These are phyloP conservation scores for Polypterus senegalus DNA, from an alignment of 2,113 vertebrate genomes.

Conservation along the genomic window DNA sequence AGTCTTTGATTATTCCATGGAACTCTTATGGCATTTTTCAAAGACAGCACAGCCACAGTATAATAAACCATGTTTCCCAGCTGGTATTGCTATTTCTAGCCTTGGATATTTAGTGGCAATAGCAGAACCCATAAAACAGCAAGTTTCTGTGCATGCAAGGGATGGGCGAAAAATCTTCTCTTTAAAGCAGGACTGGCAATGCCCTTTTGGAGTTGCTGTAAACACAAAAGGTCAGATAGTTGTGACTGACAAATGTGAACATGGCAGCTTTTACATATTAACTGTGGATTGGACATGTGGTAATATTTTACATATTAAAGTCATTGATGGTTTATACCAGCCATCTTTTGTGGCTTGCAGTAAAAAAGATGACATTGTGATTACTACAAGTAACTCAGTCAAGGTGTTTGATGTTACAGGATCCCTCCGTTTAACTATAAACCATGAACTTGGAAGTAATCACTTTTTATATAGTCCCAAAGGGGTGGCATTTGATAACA, in stretches of 20 bases:
- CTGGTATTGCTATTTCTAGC: conserved; percentile 5
- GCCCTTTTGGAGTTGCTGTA: conserved; percentile 10
- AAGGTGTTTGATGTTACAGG: conserved; percentile 10
- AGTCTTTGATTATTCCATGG: conserved; percentile 1
- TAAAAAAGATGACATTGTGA: conserved; percentile 4
- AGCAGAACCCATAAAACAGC: neutral
- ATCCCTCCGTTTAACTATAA: conserved; percentile 8
- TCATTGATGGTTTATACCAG: neutral
- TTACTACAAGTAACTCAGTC: conserved; percentile 9
- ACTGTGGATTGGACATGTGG: conserved; percentile 14
- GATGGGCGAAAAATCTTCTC: neutral
- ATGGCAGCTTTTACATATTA: conserved; percentile 4
- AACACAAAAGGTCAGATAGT: conserved; percentile 2
- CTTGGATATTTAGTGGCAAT: conserved; percentile 12
- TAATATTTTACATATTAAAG: conserved; percentile 3
- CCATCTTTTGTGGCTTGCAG: conserved; percentile 12
- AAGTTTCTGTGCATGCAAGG: neutral
- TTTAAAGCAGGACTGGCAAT: conserved; percentile 5
- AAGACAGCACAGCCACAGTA: neutral
- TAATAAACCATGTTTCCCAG: neutral
- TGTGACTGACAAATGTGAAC: conserved; percentile 7
- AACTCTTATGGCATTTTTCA: neutral
- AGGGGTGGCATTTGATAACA: conserved; percentile 8
- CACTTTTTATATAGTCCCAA: neutral
- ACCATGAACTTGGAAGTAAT: conserved; percentile 3